Evolutionary conservation across 2,888 invertebrate species (phyloP).

Genomic region (Caenorhabditis zanzibari): DNA sequence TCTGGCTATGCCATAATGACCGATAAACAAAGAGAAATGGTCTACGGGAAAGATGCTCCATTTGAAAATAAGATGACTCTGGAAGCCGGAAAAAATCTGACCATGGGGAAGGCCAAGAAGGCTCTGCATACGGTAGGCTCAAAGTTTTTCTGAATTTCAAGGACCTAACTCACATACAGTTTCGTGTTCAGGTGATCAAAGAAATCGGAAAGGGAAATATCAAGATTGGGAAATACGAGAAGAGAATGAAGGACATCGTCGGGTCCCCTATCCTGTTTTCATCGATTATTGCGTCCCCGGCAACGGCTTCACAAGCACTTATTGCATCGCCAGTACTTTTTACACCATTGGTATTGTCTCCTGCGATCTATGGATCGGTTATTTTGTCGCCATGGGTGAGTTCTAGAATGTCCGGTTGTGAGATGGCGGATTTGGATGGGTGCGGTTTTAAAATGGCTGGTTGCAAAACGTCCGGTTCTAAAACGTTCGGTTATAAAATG

Average conservation of each 20-base stretch:
- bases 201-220: constrained; percentile 60
- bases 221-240: constrained; percentile 55
- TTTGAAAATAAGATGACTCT: constrained; percentile 48
- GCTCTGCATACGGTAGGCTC: constrained; percentile 47
- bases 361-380: constrained; percentile 64
- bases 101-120: constrained; percentile 38
- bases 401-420: too few relatives aligned
- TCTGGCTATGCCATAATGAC: constrained; percentile 77
- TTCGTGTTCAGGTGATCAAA: constrained; percentile 55
- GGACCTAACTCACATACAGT: background rate
- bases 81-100: constrained; percentile 56
- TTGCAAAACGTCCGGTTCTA: too few relatives aligned
- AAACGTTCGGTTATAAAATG: too few relatives aligned
- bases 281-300: constrained; percentile 52
- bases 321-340: constrained; percentile 65
- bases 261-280: constrained; percentile 66
- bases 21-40: constrained; percentile 69
- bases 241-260: constrained; percentile 68
- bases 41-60: constrained; percentile 73
- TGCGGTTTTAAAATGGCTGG: too few relatives aligned
- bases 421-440: too few relatives aligned
- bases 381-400: constrained; percentile 75
- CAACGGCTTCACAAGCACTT: constrained; percentile 54
- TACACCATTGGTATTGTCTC: constrained; percentile 64
- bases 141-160: background rate